A percentile compares a stretch with the other conserved stretches of the same genome.
Conservation (phyloP, 2,888 invertebrate species). For the Philereme transversata region DNA sequence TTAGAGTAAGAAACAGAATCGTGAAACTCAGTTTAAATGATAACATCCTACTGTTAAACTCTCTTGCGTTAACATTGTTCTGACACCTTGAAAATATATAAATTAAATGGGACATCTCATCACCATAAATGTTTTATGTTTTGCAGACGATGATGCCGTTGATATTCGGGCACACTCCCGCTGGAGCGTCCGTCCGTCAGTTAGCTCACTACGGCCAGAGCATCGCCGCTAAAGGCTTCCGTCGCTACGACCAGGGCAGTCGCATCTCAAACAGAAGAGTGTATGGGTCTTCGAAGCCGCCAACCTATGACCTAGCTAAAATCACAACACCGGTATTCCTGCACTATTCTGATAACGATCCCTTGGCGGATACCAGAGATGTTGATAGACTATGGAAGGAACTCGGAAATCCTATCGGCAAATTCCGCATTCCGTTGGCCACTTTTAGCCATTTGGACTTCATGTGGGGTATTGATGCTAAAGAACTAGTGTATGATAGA, state of each 20-base stretch:
- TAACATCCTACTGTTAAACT: too few species aligned
- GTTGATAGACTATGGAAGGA: conserved; percentile 79
- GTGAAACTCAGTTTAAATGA: too few species aligned
- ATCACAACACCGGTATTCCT: conserved; percentile 85
- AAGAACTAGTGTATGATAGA: conserved; percentile 82
- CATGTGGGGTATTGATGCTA: conserved; percentile 86
- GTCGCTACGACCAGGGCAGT: conserved; percentile 84
- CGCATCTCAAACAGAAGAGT: conserved; percentile 71
- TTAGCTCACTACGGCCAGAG: conserved; percentile 87
- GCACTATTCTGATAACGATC: conserved; percentile 87
- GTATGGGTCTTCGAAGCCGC: conserved; percentile 83
- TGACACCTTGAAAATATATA: too few species aligned
- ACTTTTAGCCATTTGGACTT: conserved; percentile 89
- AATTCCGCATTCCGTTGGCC: conserved; percentile 81
- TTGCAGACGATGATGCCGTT: conserved; percentile 87
- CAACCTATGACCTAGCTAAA: conserved; percentile 82
- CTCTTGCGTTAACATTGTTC: too few species aligned
- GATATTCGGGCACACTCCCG: conserved; percentile 63
- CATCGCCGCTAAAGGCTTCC: conserved; percentile 73
- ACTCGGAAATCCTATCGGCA: conserved; percentile 81
- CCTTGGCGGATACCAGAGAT: conserved; percentile 83
- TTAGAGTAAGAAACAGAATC: too few species aligned
- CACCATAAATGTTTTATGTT: not conserved
- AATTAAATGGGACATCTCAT: not conserved
- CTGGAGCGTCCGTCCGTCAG: conserved; percentile 86